A percentile compares a stretch with the other conserved stretches of the same genome.
Evolutionary conservation across 2,888 invertebrate genomes (phyloP).

Genomic region (Papilio protenor): DNA sequence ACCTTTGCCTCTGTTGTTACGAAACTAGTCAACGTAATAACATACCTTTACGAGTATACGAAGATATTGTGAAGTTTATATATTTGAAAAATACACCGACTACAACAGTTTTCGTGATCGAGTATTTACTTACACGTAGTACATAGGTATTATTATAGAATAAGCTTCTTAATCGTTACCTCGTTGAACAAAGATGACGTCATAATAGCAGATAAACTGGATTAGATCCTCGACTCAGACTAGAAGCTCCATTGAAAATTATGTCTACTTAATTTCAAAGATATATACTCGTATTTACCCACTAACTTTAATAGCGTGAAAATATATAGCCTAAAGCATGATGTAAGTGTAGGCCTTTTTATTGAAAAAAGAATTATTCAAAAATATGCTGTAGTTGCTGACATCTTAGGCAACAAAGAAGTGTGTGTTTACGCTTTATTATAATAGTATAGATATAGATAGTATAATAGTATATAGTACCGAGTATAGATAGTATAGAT

Average conservation of each 20-base stretch:
- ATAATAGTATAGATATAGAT: too few species aligned
- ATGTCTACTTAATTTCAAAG: background rate
- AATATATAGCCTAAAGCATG: too few species aligned
- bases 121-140: background rate
- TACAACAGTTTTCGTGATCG: background rate
- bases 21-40: constrained; percentile 11
- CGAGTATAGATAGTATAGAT: too few species aligned
- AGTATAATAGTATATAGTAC: too few species aligned
- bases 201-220: background rate
- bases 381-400: too few species aligned
- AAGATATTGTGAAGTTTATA: background rate
- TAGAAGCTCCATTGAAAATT: background rate
- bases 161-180: background rate
- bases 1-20: background rate
- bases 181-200: background rate
- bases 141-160: too few species aligned
- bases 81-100: background rate
- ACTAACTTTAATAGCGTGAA: too few species aligned
- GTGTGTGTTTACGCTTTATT: too few species aligned
- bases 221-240: background rate
- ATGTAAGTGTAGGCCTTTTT: too few species aligned
- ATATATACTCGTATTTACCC: too few species aligned
- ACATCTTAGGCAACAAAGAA: too few species aligned
- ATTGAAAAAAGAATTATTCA: too few species aligned
- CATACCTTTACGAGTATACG: background rate